phyloP scores from a whole-genome alignment of 2,888 invertebrate species.

The Gastrophysa polygoni region DNA sequence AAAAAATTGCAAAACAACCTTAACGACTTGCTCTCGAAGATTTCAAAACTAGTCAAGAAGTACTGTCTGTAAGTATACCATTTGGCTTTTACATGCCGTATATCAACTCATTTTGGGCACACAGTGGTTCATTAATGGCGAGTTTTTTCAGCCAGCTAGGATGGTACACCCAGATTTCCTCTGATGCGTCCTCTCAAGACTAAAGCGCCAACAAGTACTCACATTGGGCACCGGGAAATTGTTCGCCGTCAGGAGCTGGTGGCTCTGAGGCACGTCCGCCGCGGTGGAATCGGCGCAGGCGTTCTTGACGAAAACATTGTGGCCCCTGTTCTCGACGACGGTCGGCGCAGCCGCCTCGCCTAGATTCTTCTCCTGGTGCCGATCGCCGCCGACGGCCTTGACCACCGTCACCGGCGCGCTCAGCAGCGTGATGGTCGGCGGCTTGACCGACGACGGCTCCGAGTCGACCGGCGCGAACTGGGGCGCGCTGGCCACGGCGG shows the following conservation, averaged over 20 bases:
- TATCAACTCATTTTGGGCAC: no score
- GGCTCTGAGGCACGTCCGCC: constrained; percentile 50
- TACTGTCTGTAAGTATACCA: no score
- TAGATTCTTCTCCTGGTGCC: constrained; percentile 22
- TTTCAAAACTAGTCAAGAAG: no score
- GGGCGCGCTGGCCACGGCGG: constrained; percentile 49
- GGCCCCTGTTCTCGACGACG: constrained; percentile 49
- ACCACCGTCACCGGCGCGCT: constrained; percentile 55
- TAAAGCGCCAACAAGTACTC: no score
- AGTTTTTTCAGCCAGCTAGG: no score
- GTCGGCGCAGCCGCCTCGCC: constrained; percentile 34
- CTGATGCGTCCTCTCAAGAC: no score
- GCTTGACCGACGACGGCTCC: constrained; percentile 47
- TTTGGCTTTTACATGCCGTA: no score
- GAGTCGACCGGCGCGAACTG: constrained; percentile 56
- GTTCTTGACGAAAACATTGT: constrained; percentile 58
- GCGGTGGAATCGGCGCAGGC: constrained; percentile 42
- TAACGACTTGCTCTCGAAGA: no score
- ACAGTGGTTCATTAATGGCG: no score
- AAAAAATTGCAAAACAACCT: no score
- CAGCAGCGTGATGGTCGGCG: constrained; percentile 54
- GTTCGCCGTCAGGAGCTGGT: constrained; percentile 54
- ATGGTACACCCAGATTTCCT: no score
- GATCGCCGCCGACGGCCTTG: constrained; percentile 43
- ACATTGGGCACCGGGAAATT: constrained; percentile 54